Conservation (phyloP, 2,888 invertebrate species). For the Tetranychus truncatus region DNA sequence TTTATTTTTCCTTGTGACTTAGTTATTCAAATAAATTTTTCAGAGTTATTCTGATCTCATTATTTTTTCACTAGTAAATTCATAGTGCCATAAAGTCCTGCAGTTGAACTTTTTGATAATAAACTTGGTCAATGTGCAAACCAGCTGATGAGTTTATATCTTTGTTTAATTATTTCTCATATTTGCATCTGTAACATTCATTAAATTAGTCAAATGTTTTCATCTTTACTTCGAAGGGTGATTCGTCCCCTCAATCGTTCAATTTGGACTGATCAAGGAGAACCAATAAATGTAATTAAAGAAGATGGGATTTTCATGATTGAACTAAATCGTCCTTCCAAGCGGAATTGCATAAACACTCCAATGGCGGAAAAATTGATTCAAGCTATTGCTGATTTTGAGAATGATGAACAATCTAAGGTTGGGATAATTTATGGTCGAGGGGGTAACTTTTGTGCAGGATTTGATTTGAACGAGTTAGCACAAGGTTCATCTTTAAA, state of each 20-base stretch:
- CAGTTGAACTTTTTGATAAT: no score
- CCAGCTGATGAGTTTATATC: no score
- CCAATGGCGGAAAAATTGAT: slow-evolving; percentile 43
- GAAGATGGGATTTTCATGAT: slow-evolving; percentile 50
- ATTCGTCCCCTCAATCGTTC: neutral
- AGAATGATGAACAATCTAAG: slow-evolving; percentile 48
- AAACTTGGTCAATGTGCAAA: no score
- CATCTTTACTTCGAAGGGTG: no score
- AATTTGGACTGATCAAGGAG: neutral
- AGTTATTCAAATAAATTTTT: no score
- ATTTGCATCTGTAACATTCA: no score
- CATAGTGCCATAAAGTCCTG: no score
- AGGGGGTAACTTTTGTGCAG: slow-evolving; percentile 80
- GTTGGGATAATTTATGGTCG: slow-evolving; percentile 67
- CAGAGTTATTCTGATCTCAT: no score
- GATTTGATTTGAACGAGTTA: slow-evolving; percentile 66
- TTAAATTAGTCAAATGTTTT: no score
- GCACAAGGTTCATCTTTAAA: slow-evolving; percentile 25
- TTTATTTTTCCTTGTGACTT: no score
- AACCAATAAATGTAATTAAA: slow-evolving; percentile 27
- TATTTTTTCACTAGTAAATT: no score
- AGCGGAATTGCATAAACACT: slow-evolving; percentile 47
- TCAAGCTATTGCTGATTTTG: slow-evolving; percentile 56
- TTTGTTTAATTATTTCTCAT: no score
- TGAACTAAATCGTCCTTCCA: slow-evolving; percentile 66